Evolutionary conservation across 2,113 vertebrate species (phyloP), one percentile per base, ranked within the genome.

Genomic region (Phylloscopus trochiloides): DNA sequence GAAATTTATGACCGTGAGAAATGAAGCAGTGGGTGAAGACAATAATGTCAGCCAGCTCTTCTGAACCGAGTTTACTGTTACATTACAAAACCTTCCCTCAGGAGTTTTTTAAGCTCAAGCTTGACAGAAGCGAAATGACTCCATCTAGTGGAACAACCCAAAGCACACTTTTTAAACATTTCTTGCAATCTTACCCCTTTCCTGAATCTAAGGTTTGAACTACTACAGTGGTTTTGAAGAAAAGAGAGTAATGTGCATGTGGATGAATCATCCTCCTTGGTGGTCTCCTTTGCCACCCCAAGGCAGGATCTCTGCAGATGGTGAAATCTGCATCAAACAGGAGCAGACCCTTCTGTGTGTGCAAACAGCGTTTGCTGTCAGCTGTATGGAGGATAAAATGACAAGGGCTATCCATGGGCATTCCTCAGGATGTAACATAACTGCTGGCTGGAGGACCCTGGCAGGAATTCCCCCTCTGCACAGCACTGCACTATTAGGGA

Each of bases 71-170:
- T 62, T 87, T 9, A 4, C 29, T 72, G 31, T 26, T 50, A 18
- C 6, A 31, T 77, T 54, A 63, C n/a, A 51, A 86, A 89, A 50
- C 14, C 10, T 19, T 73, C 20, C n/a, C 47, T 20, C 5, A 6
- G 40, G 43, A 62, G 11, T 59, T 73, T 70, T 70, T 51, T 31
- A 62, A 78, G 28, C 24, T 17, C 31, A 29, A 63, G n/a, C 45
- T 32, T n/a, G 20, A 71, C 20, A 52, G 43, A 96, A 95, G 72
- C 3, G 50, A 81, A 95, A 97, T 15, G 17, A 31, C 96, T 79
- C 96, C 97, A 97, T 36, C 97, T 97, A 96, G 95, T 92, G 97
- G 94, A 90, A 57, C 14, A 75, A 87, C 1, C 3, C 17, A 28
- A 58, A 48, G 17, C 1, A 28, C 18, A 2, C 7, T 10, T n/a